Percentiles rank a stretch among this genome's conserved stretches.
Evolutionary conservation across 2,797 vertebrate species (phyloP).

Genomic region (Melopsittacus undulatus): DNA sequence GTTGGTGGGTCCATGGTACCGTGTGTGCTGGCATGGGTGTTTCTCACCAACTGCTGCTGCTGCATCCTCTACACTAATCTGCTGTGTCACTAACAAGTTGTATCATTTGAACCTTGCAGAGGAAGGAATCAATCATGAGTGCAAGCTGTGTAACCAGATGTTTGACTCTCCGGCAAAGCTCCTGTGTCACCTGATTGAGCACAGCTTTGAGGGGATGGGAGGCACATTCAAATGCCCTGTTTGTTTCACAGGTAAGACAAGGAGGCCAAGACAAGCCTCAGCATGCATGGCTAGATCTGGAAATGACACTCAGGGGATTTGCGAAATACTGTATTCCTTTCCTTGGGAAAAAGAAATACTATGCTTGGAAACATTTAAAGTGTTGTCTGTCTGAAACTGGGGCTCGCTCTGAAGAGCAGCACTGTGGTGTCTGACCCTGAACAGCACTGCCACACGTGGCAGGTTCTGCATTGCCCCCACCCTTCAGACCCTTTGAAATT

Average conservation of each 20-base stretch:
- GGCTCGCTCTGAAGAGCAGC: background rate
- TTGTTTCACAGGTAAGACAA: conserved; percentile 98
- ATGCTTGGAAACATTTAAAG: conserved; percentile 24
- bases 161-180: conserved; percentile 99
- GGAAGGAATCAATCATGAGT: conserved; percentile 99
- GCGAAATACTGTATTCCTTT: conserved; percentile 64
- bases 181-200: conserved; percentile 99
- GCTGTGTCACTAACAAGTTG: conserved; percentile 77
- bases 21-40: rapidly evolving
- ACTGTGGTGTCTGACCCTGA: background rate
- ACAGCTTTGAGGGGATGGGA: conserved; percentile 99
- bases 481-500: background rate
- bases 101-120: conserved; percentile 91
- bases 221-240: conserved; percentile 99
- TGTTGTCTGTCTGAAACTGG: background rate
- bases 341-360: conserved; percentile 12
- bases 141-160: conserved; percentile 99
- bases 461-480: background rate
- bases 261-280: conserved; percentile 56
- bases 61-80: conserved; percentile 53
- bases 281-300: conserved; percentile 60
- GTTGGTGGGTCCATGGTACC: background rate
- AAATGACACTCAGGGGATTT: conserved; percentile 66
- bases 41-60: background rate
- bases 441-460: background rate